phyloP scores from a whole-genome alignment of 2,797 vertebrate species.

The Peromyscus melanophrys region DNA sequence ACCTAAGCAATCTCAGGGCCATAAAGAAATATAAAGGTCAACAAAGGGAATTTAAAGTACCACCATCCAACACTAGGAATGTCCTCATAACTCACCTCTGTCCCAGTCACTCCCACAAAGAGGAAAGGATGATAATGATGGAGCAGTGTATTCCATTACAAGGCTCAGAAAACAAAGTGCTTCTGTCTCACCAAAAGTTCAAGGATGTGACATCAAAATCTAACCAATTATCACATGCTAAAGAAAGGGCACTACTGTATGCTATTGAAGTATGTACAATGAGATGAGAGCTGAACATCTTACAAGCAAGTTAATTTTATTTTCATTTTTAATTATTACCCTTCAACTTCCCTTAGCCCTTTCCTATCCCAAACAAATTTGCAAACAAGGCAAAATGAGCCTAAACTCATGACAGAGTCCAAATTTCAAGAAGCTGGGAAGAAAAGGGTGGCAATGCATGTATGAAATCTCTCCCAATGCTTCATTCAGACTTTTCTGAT shows the following conservation, averaged over 20 bases:
- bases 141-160: neutral
- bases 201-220: constrained; percentile 46
- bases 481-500: neutral
- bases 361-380: neutral
- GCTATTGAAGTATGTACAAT: constrained; percentile 26
- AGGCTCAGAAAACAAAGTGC: neutral
- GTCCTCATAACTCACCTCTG: neutral
- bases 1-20: constrained; percentile 39
- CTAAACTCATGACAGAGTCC: neutral
- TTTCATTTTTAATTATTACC: constrained; percentile 67
- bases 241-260: constrained; percentile 9
- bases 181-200: constrained; percentile 46
- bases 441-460: constrained; percentile 39
- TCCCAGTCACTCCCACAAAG: neutral
- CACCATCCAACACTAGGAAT: constrained; percentile 2
- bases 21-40: constrained; percentile 52
- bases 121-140: neutral
- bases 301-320: constrained; percentile 68
- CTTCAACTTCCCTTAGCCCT: constrained; percentile 59
- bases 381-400: constrained; percentile 58
- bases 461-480: neutral
- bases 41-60: constrained; percentile 7
- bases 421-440: constrained; percentile 51
- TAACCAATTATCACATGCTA: constrained; percentile 17
- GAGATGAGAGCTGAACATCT: constrained; percentile 4